phyloP scores from a whole-genome alignment of 2,113 vertebrate species.

The Triplophysa rosa region DNA sequence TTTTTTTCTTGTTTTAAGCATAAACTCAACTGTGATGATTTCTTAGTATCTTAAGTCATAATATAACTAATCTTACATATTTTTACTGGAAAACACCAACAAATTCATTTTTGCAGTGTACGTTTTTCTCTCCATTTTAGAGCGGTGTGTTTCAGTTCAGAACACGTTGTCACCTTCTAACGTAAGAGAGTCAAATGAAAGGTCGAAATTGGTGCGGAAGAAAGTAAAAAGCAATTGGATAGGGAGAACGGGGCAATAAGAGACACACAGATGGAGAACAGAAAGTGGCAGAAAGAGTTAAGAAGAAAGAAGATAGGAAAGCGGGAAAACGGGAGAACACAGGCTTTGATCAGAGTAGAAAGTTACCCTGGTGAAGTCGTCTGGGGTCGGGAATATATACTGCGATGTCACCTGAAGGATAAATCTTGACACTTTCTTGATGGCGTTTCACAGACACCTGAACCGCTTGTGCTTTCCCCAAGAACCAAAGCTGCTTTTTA shows the following conservation, averaged over 20 bases:
- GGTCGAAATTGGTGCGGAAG: conserved; percentile 1
- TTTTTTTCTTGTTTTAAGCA: no score
- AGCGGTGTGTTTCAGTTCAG: background rate
- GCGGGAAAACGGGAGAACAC: background rate
- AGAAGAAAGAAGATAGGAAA: background rate
- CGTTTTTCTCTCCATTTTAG: background rate
- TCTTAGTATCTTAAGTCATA: no score
- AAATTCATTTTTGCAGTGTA: no score
- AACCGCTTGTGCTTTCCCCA: conserved; percentile 15
- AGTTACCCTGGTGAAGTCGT: background rate
- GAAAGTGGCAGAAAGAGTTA: background rate
- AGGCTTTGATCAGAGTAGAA: conserved; percentile 17
- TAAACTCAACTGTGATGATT: no score
- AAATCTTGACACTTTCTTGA: conserved; percentile 35
- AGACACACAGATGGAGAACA: conserved; percentile 21
- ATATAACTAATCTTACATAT: no score
- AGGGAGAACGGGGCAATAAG: conserved; percentile 1
- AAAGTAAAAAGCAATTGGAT: conserved; percentile 2
- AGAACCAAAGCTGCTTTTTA: conserved; percentile 22
- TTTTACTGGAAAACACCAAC: no score
- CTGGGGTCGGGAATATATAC: background rate
- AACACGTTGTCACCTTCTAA: background rate
- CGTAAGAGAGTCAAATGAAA: background rate
- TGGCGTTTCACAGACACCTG: conserved; percentile 18
- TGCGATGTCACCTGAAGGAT: conserved; percentile 13